Conservation (phyloP, 1,140 invertebrate species). For the Maniola jurtina region DNA sequence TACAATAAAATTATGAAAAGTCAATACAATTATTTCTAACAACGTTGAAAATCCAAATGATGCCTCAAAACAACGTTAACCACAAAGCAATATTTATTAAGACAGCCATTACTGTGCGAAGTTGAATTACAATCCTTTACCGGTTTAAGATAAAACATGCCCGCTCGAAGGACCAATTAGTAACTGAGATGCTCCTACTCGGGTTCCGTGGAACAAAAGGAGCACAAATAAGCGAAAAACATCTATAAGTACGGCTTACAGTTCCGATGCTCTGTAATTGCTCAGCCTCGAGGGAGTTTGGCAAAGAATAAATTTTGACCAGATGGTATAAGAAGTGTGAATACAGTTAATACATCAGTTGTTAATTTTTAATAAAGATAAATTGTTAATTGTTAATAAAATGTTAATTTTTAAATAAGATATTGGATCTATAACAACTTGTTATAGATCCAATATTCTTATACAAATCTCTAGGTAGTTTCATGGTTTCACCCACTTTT, state of each 20-base stretch:
- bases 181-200: constrained; percentile 49
- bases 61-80: not conserved
- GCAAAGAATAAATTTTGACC: constrained; percentile 34
- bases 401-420: too few species aligned
- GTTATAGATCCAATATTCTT: too few species aligned
- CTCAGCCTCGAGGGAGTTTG: constrained; percentile 39
- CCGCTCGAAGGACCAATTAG: constrained; percentile 48
- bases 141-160: constrained; percentile 37
- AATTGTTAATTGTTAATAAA: too few species aligned
- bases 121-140: constrained; percentile 38
- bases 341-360: too few species aligned
- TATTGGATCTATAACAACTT: too few species aligned
- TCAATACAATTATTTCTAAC: constrained; percentile 7
- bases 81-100: constrained; percentile 5
- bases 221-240: constrained; percentile 54
- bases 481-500: too few species aligned
- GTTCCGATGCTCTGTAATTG: constrained; percentile 51
- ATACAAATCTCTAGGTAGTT: too few species aligned
- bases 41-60: not conserved
- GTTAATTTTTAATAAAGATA: too few species aligned
- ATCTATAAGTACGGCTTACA: constrained; percentile 50
- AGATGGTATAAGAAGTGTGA: not conserved
- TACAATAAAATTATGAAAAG: not conserved
- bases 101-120: constrained; percentile 5
- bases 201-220: constrained; percentile 48